A percentile compares a stretch with the other conserved stretches of the same genome.
phyloP scores from a whole-genome alignment of 2,797 vertebrate genomes.

The Apogon talboti region DNA sequence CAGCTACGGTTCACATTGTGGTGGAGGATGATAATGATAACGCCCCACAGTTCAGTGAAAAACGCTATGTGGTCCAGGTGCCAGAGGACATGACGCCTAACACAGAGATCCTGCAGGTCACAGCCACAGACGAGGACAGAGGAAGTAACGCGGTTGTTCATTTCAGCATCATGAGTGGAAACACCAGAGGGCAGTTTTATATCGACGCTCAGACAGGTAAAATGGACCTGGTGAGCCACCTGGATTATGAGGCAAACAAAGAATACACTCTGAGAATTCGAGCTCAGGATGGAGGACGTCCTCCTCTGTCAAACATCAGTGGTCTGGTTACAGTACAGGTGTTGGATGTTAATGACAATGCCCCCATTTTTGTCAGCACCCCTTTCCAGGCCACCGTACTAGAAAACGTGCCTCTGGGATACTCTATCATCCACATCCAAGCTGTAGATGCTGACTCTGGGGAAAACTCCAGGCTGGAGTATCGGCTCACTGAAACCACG shows the following conservation, averaged over 20 bases:
- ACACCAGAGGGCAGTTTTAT: slow-evolving; percentile 95
- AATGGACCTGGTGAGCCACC: slow-evolving; percentile 91
- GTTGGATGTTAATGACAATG: slow-evolving; percentile 93
- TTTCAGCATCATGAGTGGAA: slow-evolving; percentile 98
- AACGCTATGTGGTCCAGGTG: slow-evolving; percentile 91
- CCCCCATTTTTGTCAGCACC: slow-evolving; percentile 96
- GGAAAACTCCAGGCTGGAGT: slow-evolving; percentile 91
- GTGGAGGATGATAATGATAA: slow-evolving; percentile 98
- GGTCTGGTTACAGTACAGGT: slow-evolving; percentile 94
- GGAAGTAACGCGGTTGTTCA: slow-evolving; percentile 93
- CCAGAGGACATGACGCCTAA: slow-evolving; percentile 89
- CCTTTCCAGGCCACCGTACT: slow-evolving; percentile 95
- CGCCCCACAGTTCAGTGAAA: slow-evolving; percentile 93
- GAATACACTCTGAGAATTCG: slow-evolving; percentile 92
- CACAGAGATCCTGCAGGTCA: slow-evolving; percentile 89
- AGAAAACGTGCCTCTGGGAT: slow-evolving; percentile 93
- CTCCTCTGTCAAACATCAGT: slow-evolving; percentile 94
- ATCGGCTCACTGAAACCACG: slow-evolving; percentile 86
- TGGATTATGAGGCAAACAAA: slow-evolving; percentile 94
- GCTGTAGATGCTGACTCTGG: slow-evolving; percentile 94
- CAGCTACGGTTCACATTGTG: slow-evolving; percentile 87
- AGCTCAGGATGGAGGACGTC: slow-evolving; percentile 94
- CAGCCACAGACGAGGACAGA: slow-evolving; percentile 90
- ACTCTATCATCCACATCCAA: slow-evolving; percentile 94
- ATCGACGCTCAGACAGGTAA: slow-evolving; percentile 93